Base-by-base conservation (phyloP, 1,140 invertebrate genomes). In the Calosoma granatense region DNA sequence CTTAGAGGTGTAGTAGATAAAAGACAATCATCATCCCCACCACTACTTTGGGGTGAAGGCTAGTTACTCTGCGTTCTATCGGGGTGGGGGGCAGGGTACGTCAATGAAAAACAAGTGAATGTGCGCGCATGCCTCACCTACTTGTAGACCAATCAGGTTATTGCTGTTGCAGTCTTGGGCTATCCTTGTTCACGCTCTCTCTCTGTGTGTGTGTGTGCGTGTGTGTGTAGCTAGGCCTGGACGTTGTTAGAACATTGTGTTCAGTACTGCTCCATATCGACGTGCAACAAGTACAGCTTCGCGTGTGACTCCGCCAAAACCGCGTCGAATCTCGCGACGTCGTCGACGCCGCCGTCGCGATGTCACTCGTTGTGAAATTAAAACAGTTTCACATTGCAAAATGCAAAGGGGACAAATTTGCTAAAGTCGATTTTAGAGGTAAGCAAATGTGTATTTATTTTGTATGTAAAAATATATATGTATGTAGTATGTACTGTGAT, bases 381-480 rank as follows among this genome's bases (percentile, higher is more conserved):
- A 80, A 81, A 65, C 78, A 81, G 53, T 81, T 85, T 61, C 80
- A 83, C 68, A 72, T 82, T 21, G 66, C 82, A 12, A 83, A 79
- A 64, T 77, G 72, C 63, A 83, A 79, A 62, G 77, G 77, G n/a
- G 81, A 83, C 57, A 81, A 83, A 63, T 73, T 77, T 56, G 78
- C 76, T 41, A 79, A 76, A 59, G 70, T 84, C 54, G 81, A 83
- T 58, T 85, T 85, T 63, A 73, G 83, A 74, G 83, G 83, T 85
- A 75, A 78, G 74, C 64, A n/a, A n/a, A n/a, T n/a, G n/a, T n/a
- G n/a, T 20, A 21, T n/a, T 54, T 39, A 41, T 53, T 52, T 22
- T 30, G 15, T 17, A 39, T 1, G 30, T 53, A 21, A 26, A 30
- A 14, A 51, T 30, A 30, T 12, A 56, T 53, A 60, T 56, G 56